A percentile compares a stretch with the other conserved stretches of the same genome.
Evolutionary conservation across 2,113 vertebrate species (phyloP).

Genomic region (Podarcis muralis): DNA sequence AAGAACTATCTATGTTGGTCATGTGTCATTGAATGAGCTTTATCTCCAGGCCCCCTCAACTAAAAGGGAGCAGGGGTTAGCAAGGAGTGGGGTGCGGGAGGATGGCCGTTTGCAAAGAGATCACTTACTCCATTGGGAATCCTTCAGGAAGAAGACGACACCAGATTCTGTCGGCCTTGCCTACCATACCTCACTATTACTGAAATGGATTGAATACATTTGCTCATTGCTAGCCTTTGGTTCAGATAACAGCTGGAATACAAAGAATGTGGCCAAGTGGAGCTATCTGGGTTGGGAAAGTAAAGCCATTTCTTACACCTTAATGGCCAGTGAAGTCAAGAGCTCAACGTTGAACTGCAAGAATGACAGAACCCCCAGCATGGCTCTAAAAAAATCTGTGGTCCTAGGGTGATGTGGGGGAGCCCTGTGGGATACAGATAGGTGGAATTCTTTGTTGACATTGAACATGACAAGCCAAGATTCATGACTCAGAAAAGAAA

Average conservation of each 20-base stretch:
- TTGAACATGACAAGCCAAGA: neutral
- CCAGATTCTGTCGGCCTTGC: neutral
- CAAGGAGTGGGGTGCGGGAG: neutral
- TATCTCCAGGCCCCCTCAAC: neutral
- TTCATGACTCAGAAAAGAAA: slow-evolving; percentile 9
- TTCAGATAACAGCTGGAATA: neutral
- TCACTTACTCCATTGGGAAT: neutral
- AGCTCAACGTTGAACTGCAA: neutral
- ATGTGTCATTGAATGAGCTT: neutral
- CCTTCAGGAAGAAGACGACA: neutral
- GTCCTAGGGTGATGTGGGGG: neutral
- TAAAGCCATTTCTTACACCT: neutral
- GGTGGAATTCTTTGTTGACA: neutral
- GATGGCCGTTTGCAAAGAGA: neutral
- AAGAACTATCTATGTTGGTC: neutral
- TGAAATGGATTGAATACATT: neutral
- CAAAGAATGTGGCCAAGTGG: slow-evolving; percentile 11
- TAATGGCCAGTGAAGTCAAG: neutral
- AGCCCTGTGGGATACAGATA: neutral
- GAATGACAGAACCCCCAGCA: neutral
- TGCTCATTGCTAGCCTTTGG: neutral
- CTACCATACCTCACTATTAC: neutral
- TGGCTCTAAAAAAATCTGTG: neutral
- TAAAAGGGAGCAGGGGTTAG: neutral
- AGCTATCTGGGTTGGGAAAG: neutral